Conservation (phyloP, 2,113 vertebrate genomes). For the Entosphenus tridentatus region DNA sequence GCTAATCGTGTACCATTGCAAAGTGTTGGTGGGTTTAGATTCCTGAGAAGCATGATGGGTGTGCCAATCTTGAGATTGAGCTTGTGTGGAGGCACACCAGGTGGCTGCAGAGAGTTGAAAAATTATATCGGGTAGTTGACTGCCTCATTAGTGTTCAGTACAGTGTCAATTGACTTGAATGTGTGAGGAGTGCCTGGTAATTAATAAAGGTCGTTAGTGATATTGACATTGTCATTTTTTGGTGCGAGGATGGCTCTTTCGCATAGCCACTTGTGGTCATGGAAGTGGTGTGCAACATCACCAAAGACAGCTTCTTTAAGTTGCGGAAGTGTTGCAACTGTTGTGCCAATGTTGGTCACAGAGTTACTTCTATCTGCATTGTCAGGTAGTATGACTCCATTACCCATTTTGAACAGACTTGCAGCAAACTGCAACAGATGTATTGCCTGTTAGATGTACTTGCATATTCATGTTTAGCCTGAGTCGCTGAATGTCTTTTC, state of each 20-base stretch:
- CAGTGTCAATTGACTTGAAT: not conserved
- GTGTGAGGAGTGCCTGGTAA: too few species aligned
- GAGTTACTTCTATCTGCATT: too few species aligned
- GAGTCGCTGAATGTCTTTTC: too few species aligned
- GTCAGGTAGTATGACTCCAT: not conserved
- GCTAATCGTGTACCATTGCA: conserved; percentile 1
- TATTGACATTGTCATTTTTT: not conserved
- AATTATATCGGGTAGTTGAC: not conserved
- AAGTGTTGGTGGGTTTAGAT: not conserved
- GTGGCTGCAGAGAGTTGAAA: not conserved
- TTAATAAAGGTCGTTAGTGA: not conserved
- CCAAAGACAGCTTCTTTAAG: not conserved
- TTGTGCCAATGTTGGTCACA: not conserved
- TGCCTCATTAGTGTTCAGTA: not conserved
- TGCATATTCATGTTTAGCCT: too few species aligned
- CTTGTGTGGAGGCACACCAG: not conserved
- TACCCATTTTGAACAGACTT: not conserved
- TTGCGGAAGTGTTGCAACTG: not conserved
- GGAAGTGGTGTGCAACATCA: not conserved
- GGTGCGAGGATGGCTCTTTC: not conserved
- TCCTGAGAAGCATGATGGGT: too few species aligned
- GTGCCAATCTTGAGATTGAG: not conserved
- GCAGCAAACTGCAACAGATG: conserved; percentile 1
- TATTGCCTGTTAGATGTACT: not conserved
- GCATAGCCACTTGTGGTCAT: conserved; percentile 1